phyloP scores from a whole-genome alignment of 2,113 vertebrate species.

The Theristicus caerulescens region DNA sequence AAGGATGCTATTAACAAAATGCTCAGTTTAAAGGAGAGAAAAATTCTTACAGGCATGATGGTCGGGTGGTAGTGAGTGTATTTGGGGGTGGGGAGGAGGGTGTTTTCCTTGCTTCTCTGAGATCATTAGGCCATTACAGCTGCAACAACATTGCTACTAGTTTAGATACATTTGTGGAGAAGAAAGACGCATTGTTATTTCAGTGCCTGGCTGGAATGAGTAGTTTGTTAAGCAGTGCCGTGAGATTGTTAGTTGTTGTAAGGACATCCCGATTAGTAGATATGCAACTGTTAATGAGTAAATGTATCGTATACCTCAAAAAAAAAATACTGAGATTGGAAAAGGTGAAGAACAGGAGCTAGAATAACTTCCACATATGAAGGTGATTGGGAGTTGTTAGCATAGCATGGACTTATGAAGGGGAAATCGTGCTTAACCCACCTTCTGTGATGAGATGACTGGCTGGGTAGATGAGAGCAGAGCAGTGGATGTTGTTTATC shows the following conservation, averaged over 20 bases:
- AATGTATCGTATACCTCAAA: not conserved
- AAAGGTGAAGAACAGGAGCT: not conserved
- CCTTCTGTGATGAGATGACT: not conserved
- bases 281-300: not conserved
- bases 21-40: not conserved
- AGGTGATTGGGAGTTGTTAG: not conserved
- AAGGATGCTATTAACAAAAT: not conserved
- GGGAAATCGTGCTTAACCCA: not conserved
- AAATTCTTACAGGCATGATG: not conserved
- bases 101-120: slow-evolving; percentile 12
- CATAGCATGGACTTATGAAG: not conserved
- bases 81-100: not conserved
- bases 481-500: not conserved
- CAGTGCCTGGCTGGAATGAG: slow-evolving; percentile 10
- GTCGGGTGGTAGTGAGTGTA: not conserved
- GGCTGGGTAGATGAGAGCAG: not conserved
- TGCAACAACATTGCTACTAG: slow-evolving; percentile 16
- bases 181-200: slow-evolving; percentile 38
- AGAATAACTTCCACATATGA: not conserved
- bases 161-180: not conserved
- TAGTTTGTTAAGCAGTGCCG: not conserved
- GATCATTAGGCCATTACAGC: slow-evolving; percentile 41
- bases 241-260: slow-evolving; percentile 10
- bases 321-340: not conserved
- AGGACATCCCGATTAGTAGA: not conserved